Percentiles rank a stretch among this genome's conserved stretches.
These are phyloP conservation scores for Synergus umbraculus DNA, from an alignment of 2,888 invertebrate species.

Conservation along the genomic window DNA sequence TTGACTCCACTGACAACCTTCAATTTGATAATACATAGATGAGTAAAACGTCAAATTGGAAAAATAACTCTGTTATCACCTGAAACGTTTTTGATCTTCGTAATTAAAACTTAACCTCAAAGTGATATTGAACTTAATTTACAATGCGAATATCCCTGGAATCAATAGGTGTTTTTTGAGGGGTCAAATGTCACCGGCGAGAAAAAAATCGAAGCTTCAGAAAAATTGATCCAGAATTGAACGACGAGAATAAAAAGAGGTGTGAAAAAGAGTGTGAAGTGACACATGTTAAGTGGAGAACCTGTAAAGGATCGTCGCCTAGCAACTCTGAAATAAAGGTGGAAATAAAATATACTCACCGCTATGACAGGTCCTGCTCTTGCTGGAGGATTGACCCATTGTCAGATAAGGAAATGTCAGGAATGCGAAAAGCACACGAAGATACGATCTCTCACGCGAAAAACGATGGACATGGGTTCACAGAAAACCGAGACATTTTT, in stretches of 20 bases:
- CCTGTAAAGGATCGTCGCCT: slow-evolving; percentile 32
- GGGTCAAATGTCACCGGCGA: slow-evolving; percentile 44
- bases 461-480: slow-evolving; percentile 53
- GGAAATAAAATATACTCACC: slow-evolving; percentile 65
- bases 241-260: slow-evolving; percentile 42
- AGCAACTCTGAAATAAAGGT: slow-evolving; percentile 25
- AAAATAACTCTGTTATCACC: neutral
- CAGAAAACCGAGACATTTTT: slow-evolving; percentile 65
- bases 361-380: slow-evolving; percentile 70
- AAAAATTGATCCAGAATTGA: slow-evolving; percentile 54
- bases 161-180: slow-evolving; percentile 9
- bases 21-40: neutral
- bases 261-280: slow-evolving; percentile 50
- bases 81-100: slow-evolving; percentile 12
- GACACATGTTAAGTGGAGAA: slow-evolving; percentile 61
- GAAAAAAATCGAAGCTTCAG: slow-evolving; percentile 52
- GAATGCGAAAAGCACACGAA: slow-evolving; percentile 45
- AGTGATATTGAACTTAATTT: slow-evolving; percentile 8
- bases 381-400: slow-evolving; percentile 76
- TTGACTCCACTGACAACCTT: neutral
- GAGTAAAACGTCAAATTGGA: neutral
- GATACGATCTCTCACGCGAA: slow-evolving; percentile 45
- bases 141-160: slow-evolving; percentile 12
- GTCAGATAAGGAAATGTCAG: slow-evolving; percentile 56
- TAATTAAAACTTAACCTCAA: slow-evolving; percentile 45